Base-by-base conservation (phyloP, 1,140 invertebrate species). In the Eulimnadia texana region DNA sequence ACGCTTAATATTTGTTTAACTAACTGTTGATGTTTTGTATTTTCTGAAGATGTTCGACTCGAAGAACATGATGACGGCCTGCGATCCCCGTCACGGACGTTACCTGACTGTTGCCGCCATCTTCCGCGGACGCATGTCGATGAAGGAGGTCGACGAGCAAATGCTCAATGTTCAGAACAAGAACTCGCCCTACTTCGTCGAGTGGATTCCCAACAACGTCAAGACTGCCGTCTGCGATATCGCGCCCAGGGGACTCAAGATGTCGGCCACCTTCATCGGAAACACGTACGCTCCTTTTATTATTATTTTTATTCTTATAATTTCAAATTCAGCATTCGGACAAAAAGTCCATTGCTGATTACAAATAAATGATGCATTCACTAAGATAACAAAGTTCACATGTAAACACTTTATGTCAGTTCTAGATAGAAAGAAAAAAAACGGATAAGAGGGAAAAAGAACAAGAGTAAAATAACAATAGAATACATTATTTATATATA, bases 141-240 rank as follows among this genome's bases (percentile, higher is more conserved):
- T 94, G 90, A 93, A 92, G 73, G 91, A 93, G 71, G 84, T 92
- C 6, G 86, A 90, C 66, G 75, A 78, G 61, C 88, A 93, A 68
- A 77, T 92, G 83, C 73, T 90, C 25, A 90, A 90, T 68, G 84
- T 91, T 47, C 83, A 86, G 69, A 84, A 79, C 64, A 84, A 82
- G 71, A 84, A 83, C 68, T 88, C 84, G 72, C 84, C 83, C 67
- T 93, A 92, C 76, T 93, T 93, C 69, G 89, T 93, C 33, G 89
- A 92, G 76, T 93, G 90, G 90, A 93, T 93, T 68, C 90, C 89
- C 2, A 90, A 92, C 75, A 93, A 93, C 68, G 82, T 88, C 0
- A 93, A 92, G 74, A 87, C 83, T 19, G 90, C 90, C 51, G 89
- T 93, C 16, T 93, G 90, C 73, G 90, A 94, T 71, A 93, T 93